Evolutionary conservation across 2,888 invertebrate genomes (phyloP), one percentile per base, ranked within the genome.

Genomic region (Allophyes oxyacanthae): DNA sequence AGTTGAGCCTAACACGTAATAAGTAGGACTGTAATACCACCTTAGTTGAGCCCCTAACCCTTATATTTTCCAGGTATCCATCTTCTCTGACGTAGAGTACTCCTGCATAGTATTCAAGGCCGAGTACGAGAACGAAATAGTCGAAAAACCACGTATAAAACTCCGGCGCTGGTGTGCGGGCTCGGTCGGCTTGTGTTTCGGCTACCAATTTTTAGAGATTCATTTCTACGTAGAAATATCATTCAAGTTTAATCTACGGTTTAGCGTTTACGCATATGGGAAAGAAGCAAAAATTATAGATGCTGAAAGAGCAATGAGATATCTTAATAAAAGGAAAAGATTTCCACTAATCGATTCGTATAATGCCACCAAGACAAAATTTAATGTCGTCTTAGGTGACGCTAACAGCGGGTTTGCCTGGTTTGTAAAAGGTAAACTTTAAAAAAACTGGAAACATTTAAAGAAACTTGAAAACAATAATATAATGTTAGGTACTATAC

Each of bases 31-130:
- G n/a, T n/a, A n/a, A n/a, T n/a, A n/a, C n/a, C n/a, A n/a, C n/a
- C n/a, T n/a, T n/a, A n/a, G n/a, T n/a, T n/a, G n/a, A n/a, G n/a
- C n/a, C n/a, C n/a, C n/a, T n/a, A n/a, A n/a, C n/a, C n/a, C n/a
- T n/a, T 36, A 7, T 36, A 14, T 36, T 11, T 72, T 78, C 7
- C 79, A 87, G 87, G 46, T 87, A 41, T 78, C 86, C 11, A 64
- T 87, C 6, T 58, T 72, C 44, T 53, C 76, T 0, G 51, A 72
- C 15, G 56, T 79, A 3, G 87, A 86, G 25, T 88, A 86, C 56
- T 80, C 83, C 0, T 88, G 87, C 65, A 56, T 87, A 0, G 52
- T 77, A 0, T 79, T 87, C 53, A 61, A 52, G 10, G 79, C 77
- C 0, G 37, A 53, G 5, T 58, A 74, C 0, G 5, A 33, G 0